A percentile compares a stretch with the other conserved stretches of the same genome.
Evolutionary conservation across 2,797 vertebrate genomes (phyloP).

Genomic region (Uromys caudimaculatus): DNA sequence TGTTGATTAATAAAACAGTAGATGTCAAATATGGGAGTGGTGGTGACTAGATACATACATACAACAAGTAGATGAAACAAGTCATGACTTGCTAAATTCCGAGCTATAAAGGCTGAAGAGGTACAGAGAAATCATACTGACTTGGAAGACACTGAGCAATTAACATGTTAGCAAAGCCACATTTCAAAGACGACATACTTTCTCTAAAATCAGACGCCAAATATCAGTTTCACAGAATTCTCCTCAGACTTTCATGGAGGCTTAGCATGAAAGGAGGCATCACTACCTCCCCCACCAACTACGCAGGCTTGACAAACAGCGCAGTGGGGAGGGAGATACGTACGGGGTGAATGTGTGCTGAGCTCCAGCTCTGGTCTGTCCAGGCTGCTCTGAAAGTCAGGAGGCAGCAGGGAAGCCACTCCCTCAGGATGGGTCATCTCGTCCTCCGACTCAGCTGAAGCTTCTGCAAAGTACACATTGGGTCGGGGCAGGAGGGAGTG

Average conservation of each 20-base stretch:
- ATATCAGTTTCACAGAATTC: conserved; percentile 61
- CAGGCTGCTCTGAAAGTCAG: conserved; percentile 84
- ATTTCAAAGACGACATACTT: conserved; percentile 70
- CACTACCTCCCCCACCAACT: conserved; percentile 82
- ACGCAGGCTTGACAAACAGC: conserved; percentile 76
- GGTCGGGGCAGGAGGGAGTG: conserved; percentile 75
- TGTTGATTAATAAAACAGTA: conserved; percentile 42
- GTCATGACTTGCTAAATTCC: conserved; percentile 52
- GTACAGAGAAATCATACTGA: conserved; percentile 38
- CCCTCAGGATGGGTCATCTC: conserved; percentile 84
- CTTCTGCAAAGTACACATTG: conserved; percentile 83
- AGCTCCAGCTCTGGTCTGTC: conserved; percentile 82
- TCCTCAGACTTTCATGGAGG: conserved; percentile 69
- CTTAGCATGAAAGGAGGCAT: conserved; percentile 75
- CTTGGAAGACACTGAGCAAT: conserved; percentile 48
- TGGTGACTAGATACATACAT: conserved; percentile 8
- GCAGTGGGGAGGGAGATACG: conserved; percentile 83
- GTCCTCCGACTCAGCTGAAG: conserved; percentile 85
- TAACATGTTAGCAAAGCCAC: conserved; percentile 47
- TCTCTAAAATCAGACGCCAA: conserved; percentile 64
- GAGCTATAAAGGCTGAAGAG: conserved; percentile 25
- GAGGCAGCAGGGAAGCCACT: conserved; percentile 84
- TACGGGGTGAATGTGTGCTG: conserved; percentile 82
- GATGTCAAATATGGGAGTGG: not conserved
- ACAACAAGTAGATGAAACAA: conserved; percentile 34